These are phyloP conservation scores for Ptyas mucosa DNA, from an alignment of 2,113 vertebrate species.

Conservation along the genomic window DNA sequence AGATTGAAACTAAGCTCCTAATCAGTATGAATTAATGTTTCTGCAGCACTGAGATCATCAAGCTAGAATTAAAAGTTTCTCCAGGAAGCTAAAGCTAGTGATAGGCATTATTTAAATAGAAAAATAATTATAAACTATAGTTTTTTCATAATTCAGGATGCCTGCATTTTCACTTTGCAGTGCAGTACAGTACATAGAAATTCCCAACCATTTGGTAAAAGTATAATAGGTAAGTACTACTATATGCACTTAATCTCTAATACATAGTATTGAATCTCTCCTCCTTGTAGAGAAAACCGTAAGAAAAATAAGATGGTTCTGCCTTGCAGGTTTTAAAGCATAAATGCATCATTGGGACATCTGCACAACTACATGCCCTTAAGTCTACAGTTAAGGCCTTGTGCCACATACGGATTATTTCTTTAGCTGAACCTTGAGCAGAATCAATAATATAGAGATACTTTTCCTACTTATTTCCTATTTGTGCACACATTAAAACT, in stretches of 20 bases:
- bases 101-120: not conserved
- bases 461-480: not conserved
- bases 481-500: not conserved
- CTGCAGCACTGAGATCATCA: not conserved
- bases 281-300: not conserved
- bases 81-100: not conserved
- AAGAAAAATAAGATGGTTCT: not conserved
- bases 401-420: not conserved
- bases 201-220: not conserved
- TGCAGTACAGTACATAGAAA: not conserved
- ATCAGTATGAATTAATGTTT: not conserved
- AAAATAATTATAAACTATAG: not conserved
- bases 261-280: not conserved
- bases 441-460: not conserved
- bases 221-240: not conserved
- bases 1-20: not conserved
- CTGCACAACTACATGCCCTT: not conserved
- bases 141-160: not conserved
- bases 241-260: not conserved
- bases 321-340: not conserved
- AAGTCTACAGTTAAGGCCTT: not conserved
- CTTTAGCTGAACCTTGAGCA: not conserved
- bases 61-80: not conserved
- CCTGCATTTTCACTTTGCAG: not conserved
- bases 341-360: not conserved